These are phyloP conservation scores for Atlantisia rogersi DNA, from an alignment of 2,113 vertebrate genomes.

Conservation along the genomic window DNA sequence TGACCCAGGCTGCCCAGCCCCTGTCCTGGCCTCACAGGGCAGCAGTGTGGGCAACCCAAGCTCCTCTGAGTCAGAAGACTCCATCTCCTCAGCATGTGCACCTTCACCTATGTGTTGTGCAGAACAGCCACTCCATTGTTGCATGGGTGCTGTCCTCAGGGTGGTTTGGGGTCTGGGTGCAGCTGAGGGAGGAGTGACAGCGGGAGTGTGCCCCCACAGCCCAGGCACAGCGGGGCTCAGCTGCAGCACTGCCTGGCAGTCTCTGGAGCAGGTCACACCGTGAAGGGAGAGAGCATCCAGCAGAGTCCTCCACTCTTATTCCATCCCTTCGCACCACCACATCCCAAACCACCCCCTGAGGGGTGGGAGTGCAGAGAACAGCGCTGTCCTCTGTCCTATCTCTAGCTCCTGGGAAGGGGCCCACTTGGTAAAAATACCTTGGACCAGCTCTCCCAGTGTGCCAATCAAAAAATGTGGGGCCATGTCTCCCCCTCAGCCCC, in stretches of 20 bases:
- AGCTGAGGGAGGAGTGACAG: neutral
- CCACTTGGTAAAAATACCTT: neutral
- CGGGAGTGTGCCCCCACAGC: too few species aligned
- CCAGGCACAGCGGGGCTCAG: neutral
- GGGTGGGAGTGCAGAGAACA: neutral
- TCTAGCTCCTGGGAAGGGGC: neutral
- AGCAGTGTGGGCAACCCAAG: neutral
- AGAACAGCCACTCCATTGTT: neutral
- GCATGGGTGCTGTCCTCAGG: neutral
- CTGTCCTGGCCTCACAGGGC: neutral
- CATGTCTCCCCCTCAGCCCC: neutral
- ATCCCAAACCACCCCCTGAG: neutral
- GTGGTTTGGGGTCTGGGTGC: neutral
- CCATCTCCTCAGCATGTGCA: too few species aligned
- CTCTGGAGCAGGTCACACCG: neutral
- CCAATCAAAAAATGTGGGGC: neutral
- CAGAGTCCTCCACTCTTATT: neutral
- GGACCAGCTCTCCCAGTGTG: fast-evolving
- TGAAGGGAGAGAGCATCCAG: neutral
- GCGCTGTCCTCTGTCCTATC: neutral
- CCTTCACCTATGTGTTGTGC: fast-evolving
- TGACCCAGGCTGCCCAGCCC: neutral
- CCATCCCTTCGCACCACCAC: neutral
- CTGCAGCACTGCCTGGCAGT: neutral
- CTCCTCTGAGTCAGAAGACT: neutral